phyloP scores from a whole-genome alignment of 2,888 invertebrate genomes.

The Caenorhabditis imperialis region DNA sequence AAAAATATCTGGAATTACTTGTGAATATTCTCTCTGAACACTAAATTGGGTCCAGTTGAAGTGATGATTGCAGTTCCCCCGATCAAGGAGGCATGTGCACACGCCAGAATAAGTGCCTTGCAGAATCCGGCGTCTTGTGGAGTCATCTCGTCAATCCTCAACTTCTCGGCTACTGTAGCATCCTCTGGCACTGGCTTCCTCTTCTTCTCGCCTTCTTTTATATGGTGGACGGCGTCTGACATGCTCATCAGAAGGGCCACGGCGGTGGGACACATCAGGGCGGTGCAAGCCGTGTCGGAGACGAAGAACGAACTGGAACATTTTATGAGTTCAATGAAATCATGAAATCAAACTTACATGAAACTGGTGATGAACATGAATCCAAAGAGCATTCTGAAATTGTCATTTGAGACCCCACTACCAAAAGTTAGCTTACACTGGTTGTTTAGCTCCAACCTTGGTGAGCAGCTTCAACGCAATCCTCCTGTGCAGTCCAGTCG shows the following conservation, averaged over 20 bases:
- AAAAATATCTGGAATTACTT: conserved; percentile 30
- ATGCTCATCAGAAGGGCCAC: conserved; percentile 84
- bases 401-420: conserved; percentile 2
- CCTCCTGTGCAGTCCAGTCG: conserved; percentile 59
- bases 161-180: conserved; percentile 28
- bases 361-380: conserved; percentile 62
- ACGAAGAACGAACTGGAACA: conserved; percentile 58
- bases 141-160: conserved; percentile 38
- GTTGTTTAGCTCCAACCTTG: conserved; percentile 55
- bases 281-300: conserved; percentile 80
- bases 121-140: conserved; percentile 44
- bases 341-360: conserved; percentile 42
- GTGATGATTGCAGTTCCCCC: conserved; percentile 64
- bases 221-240: conserved; percentile 41
- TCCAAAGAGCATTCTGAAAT: conserved; percentile 60
- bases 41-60: conserved; percentile 62
- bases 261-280: conserved; percentile 94
- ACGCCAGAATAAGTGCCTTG: conserved; percentile 56
- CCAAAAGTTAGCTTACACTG: conserved; percentile 20
- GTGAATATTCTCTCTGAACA: conserved; percentile 60
- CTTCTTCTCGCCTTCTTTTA: conserved; percentile 26
- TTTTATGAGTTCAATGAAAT: neutral
- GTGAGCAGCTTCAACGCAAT: conserved; percentile 60
- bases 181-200: conserved; percentile 7
- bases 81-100: conserved; percentile 62